Evolutionary conservation across 2,113 vertebrate species (phyloP), one percentile per base, ranked within the genome.

Genomic region (Telmatochromis sp.): DNA sequence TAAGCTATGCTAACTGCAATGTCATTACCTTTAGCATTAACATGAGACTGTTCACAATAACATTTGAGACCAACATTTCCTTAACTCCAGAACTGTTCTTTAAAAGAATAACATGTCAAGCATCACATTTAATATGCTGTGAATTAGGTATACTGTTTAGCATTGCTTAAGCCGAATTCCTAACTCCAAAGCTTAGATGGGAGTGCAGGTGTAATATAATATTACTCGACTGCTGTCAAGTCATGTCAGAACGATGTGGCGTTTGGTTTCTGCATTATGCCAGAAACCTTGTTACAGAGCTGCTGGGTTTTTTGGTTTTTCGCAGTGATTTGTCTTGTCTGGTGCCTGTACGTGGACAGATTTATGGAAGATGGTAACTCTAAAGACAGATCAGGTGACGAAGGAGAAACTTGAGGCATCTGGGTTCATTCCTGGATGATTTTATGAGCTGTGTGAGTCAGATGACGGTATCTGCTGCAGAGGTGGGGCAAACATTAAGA

Each of bases 291-390:
- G 85, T 90, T 91, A 84, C 80, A 78, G 60, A 79, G 82, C 55
- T 55, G 21, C 83, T 31, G 45, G 26, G 15, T 53, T 85, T 42
- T 42, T 26, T 51, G 58, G 57, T 37, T 42, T 70, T 60, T 75
- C 53, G 31, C 83, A 93, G 26, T 89, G 60, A 88, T 80, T 86
- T 68, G 81, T 93, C 90, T 88, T 91, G 92, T 94, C 83, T 90
- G 81, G 28, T 78, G 86, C 86, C 79, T 94, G 85, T 65, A n/a
- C 31, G 5, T 14, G 73, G 88, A 92, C 81, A 91, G 86, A 91
- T 94, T 95, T 95, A 92, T 94, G 81, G 75, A 93, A 79, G 73
- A 92, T 88, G 80, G 57, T 31, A 42, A 57, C 84, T 57, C 79
- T 89, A 87, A 90, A 92, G 53, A 92, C 45, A 82, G 87, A 90